Base-by-base conservation (phyloP, 2,888 invertebrate species). In the Drosophila ochracea region DNA sequence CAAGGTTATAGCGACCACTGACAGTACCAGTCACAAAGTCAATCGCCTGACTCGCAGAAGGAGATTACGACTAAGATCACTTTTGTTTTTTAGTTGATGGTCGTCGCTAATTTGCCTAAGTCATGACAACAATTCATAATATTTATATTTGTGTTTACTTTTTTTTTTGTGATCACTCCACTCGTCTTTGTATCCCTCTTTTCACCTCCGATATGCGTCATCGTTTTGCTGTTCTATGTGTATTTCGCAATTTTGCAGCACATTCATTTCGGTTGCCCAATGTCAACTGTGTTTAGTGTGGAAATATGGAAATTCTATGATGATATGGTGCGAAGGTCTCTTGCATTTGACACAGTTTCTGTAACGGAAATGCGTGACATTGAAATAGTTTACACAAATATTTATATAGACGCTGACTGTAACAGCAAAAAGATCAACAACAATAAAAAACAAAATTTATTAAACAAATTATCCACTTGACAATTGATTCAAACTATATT, bases 231-330 rank as follows among this genome's bases (percentile, higher is more conserved):
- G 10, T 64, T 37, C 33, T 25, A 65, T 60, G 35, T 60, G 33
- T 39, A 68, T 78, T 80, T 82, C 74, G 55, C 74, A 74, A 78
- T 64, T 47, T 59, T 28, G 43, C 19, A 30, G 61, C 52, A 50
- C 47, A 59, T 37, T 25, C 47, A 43, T 67, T 84, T 70, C 71
- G 71, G 73, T 72, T 74, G 60, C 54, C 60, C 68, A 73, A 81
- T 78, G 72, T 58, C 82, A 82, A 67, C 47, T 39, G 19, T 41
- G 33, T 43, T 9, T 31, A 53, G 61, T 58, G 59, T 59, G 55
- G 58, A 77, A 64, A 85, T 73, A 69, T 84, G 80, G 68, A 88
- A 71, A 85, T 76, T 69, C 69, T 72, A 28, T 54, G 59, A 47
- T 47, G 47, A 67, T 64, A 50, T 52, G 55, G 59, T 63, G 70